These are phyloP conservation scores for Chrysocyon brachyurus DNA, from an alignment of 2,797 vertebrate genomes.

Conservation along the genomic window DNA sequence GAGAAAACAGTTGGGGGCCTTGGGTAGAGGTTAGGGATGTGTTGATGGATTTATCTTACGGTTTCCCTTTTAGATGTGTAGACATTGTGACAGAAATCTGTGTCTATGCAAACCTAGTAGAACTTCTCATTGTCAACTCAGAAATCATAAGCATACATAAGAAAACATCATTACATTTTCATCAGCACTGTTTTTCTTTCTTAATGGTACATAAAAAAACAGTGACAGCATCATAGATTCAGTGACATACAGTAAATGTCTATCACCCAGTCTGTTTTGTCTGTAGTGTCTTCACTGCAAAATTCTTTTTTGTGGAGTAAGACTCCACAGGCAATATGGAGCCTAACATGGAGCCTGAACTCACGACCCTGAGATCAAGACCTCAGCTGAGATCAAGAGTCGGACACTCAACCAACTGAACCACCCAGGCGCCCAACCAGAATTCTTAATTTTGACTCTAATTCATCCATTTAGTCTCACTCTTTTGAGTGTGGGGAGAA, in stretches of 20 bases:
- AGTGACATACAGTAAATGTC: background rate
- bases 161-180: background rate
- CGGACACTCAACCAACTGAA: background rate
- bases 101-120: background rate
- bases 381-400: background rate
- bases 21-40: background rate
- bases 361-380: background rate
- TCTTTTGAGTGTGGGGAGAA: background rate
- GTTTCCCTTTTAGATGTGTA: background rate
- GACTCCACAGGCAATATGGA: background rate
- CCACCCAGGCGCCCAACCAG: too few species aligned
- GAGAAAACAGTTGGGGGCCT: background rate
- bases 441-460: background rate
- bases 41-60: background rate
- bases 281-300: background rate
- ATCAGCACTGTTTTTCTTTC: background rate
- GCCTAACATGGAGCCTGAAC: background rate
- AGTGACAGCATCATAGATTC: background rate
- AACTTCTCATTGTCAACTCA: background rate
- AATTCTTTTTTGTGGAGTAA: background rate
- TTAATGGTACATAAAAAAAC: background rate
- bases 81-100: background rate
- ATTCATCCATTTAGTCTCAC: background rate
- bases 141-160: background rate
- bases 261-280: background rate